A percentile compares a stretch with the other conserved stretches of the same genome.
Evolutionary conservation across 2,888 invertebrate species (phyloP).

Genomic region (Apomyelois bistriatella): DNA sequence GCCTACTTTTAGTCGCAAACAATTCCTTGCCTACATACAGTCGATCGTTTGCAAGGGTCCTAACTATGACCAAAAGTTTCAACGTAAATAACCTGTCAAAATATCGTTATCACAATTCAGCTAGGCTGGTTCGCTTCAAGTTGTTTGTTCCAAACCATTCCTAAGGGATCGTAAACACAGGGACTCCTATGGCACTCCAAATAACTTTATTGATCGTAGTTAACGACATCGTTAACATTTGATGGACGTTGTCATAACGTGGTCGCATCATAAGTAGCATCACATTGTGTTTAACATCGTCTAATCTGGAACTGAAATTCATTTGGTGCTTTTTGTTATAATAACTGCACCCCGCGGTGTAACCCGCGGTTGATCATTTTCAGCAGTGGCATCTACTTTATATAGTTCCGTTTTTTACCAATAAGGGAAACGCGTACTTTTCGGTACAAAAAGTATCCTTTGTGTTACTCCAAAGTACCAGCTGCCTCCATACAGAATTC

Average conservation of each 20-base stretch:
- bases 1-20: no score
- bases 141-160: not conserved
- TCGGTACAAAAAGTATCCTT: no score
- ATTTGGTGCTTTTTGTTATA: not conserved
- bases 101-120: not conserved
- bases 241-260: constrained; percentile 25
- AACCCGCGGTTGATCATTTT: no score
- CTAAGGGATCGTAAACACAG: constrained; percentile 16
- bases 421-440: no score
- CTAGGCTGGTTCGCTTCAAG: not conserved
- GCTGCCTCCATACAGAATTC: no score
- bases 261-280: not conserved
- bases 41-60: no score
- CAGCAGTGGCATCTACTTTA: no score
- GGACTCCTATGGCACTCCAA: constrained; percentile 18
- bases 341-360: no score
- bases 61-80: not conserved
- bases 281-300: constrained; percentile 26
- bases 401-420: no score
- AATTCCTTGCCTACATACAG: no score
- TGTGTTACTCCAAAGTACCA: no score
- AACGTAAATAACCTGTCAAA: not conserved
- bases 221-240: constrained; percentile 22
- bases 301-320: not conserved
- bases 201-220: constrained; percentile 24